Conservation (phyloP, 1,140 invertebrate species). For the Atta colombica region DNA sequence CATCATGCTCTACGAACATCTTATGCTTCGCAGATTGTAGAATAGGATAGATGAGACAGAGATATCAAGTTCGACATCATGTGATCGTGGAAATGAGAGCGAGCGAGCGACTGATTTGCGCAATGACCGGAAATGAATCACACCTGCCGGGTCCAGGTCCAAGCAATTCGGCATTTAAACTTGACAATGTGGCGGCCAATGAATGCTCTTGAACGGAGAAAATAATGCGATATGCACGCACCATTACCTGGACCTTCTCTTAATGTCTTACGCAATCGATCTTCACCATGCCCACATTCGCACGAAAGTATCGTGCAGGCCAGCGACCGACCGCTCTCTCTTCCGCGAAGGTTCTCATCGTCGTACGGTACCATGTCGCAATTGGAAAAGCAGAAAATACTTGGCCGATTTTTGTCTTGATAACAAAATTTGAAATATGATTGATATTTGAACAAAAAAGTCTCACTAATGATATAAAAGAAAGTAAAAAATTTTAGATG, state of each 20-base stretch:
- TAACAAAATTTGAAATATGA: background rate
- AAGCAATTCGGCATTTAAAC: constrained; percentile 80
- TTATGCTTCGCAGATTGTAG: background rate
- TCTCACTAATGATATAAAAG: background rate
- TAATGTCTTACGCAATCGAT: constrained; percentile 72
- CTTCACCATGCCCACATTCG: constrained; percentile 38
- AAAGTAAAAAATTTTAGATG: background rate
- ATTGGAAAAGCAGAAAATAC: constrained; percentile 34
- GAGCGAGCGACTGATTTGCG: background rate
- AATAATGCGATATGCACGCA: constrained; percentile 71
- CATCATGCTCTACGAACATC: background rate
- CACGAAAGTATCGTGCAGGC: constrained; percentile 61
- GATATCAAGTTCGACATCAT: background rate
- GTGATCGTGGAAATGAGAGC: background rate
- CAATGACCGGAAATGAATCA: background rate
- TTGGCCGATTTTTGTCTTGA: background rate
- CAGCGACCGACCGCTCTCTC: constrained; percentile 75
- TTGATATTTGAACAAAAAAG: background rate
- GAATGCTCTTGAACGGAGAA: constrained; percentile 79
- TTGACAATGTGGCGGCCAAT: constrained; percentile 82
- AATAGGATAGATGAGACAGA: background rate
- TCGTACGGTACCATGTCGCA: background rate
- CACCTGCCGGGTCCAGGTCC: constrained; percentile 20
- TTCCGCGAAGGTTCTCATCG: constrained; percentile 75
- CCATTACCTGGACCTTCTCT: constrained; percentile 67